phyloP scores from a whole-genome alignment of 2,113 vertebrate species.

The Megaleporinus macrocephalus region DNA sequence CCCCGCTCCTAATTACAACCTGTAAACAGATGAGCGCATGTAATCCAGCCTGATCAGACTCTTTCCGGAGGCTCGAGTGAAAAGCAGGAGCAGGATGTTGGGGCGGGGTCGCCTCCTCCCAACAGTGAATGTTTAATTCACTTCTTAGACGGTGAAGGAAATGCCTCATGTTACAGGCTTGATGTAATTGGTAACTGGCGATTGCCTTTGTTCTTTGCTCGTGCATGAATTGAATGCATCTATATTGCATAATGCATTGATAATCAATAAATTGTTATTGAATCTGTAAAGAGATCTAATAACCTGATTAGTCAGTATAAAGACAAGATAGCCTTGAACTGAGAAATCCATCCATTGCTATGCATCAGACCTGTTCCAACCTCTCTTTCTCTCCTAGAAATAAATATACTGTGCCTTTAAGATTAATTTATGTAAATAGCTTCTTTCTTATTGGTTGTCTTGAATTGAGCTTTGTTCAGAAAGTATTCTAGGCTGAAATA shows the following conservation, averaged over 20 bases:
- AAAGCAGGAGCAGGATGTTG: conserved; percentile 4
- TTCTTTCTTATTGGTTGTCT: too few relatives aligned
- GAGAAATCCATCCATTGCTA: too few relatives aligned
- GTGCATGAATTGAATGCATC: not conserved
- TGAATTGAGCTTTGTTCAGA: too few relatives aligned
- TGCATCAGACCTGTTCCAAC: too few relatives aligned
- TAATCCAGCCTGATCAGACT: conserved; percentile 27
- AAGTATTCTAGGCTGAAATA: not conserved
- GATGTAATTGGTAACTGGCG: not conserved
- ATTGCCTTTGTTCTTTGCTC: not conserved
- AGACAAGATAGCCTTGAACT: too few relatives aligned
- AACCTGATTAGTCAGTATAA: not conserved
- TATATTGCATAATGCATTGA: too few relatives aligned
- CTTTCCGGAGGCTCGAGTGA: conserved; percentile 30
- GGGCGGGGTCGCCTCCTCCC: not conserved
- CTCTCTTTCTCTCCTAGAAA: too few relatives aligned
- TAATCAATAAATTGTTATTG: too few relatives aligned
- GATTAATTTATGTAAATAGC: too few relatives aligned
- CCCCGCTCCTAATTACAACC: conserved; percentile 26
- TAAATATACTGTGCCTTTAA: too few relatives aligned
- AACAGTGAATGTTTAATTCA: conserved; percentile 1
- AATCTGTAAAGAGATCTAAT: not conserved
- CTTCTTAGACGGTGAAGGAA: not conserved
- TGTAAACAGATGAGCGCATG: conserved; percentile 48
- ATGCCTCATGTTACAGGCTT: conserved; percentile 13